These are phyloP conservation scores for Aphis craccivora DNA, from an alignment of 1,140 invertebrate species.

Conservation along the genomic window DNA sequence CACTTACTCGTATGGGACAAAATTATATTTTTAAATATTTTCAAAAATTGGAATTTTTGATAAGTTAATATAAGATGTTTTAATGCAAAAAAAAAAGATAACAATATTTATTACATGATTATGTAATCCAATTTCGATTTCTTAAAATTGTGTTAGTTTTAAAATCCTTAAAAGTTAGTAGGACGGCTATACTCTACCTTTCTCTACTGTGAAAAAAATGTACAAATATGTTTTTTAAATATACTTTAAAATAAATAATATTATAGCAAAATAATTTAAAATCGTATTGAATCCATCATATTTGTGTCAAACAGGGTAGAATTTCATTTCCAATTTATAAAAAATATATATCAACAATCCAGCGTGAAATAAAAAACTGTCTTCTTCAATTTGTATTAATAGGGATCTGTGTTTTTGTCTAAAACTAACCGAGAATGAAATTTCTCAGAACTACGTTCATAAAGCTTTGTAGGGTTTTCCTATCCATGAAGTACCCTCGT, in stretches of 20 bases:
- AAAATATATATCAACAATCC: not conserved
- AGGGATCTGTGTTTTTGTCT: not conserved
- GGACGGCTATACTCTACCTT: not conserved
- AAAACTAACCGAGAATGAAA: slow-evolving; percentile 30
- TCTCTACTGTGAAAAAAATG: not conserved
- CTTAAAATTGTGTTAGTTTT: too few species aligned
- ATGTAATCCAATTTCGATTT: too few species aligned
- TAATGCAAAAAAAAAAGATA: too few species aligned
- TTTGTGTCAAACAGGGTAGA: not conserved
- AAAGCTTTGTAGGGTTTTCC: not conserved
- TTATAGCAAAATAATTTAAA: not conserved
- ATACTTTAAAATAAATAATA: not conserved
- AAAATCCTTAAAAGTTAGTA: too few species aligned
- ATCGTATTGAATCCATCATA: not conserved
- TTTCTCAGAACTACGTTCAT: not conserved
- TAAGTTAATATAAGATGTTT: too few species aligned
- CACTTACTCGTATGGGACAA: too few species aligned
- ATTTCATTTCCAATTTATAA: not conserved
- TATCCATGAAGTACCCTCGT: not conserved
- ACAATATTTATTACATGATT: too few species aligned
- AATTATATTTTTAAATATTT: too few species aligned
- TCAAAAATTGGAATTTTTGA: too few species aligned
- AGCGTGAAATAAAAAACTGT: slow-evolving; percentile 22
- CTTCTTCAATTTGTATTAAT: slow-evolving; percentile 32
- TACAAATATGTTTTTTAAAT: not conserved